Evolutionary conservation across 1,140 invertebrate species (phyloP), one percentile per base, ranked within the genome.

Genomic region (Eriocheir sinensis): DNA sequence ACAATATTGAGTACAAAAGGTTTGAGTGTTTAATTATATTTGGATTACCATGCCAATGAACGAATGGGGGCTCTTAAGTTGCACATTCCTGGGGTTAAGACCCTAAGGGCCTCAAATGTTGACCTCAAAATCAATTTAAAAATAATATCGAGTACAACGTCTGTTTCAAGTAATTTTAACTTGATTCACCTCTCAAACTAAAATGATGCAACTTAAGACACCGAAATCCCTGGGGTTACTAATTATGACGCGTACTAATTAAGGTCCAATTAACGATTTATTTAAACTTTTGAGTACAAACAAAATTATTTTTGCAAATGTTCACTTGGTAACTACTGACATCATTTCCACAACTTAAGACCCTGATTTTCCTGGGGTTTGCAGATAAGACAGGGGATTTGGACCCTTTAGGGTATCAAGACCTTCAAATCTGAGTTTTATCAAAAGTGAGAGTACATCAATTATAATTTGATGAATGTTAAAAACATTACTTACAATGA

Each of bases 1-100:
- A 89, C 32, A 38, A 38, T 15, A 34, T 86, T 86, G 32, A 86
- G 83, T 86, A 32, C 83, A 86, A 86, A 86, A 86, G 83, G 83
- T 86, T 86, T 86, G 83, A 86, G 83, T 86, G 83, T 34, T 15
- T 86, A 86, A 86, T 86, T 86, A 21, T 86, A 34, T 86, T 86
- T 21, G 12, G 34, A 86, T 15, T 86, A 32, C 21, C 17, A 21
- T 86, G 34, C 32, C 17, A 86, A 32, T 86, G 83, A 86, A 86
- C 21, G 32, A 86, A 32, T 15, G 32, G 83, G 83, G 83, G 12
- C 12, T 86, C 83, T 12, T 34, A 86, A 86, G 83, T 86, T 86
- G 21, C 17, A 86, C 83, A 86, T 15, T 86, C 32, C 9, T 86
- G 83, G 83, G 83, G 21, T 86, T 86, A 27, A 34, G 83, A 27